phyloP scores from a whole-genome alignment of 2,113 vertebrate genomes.

The Marcusenius ussheri region DNA sequence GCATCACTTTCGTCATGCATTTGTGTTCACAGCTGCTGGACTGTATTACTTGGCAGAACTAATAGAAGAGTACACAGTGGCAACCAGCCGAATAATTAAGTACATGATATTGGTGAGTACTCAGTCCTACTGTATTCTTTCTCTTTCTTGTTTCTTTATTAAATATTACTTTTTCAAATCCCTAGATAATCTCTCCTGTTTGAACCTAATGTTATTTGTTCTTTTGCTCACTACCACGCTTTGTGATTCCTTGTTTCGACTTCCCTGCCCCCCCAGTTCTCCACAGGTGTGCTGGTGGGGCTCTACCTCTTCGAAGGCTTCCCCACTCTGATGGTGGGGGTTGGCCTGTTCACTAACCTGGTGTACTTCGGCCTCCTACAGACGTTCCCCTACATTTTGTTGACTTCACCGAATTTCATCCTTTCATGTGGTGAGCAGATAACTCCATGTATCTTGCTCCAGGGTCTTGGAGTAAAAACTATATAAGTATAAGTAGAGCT shows the following conservation, averaged over 20 bases:
- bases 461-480: neutral
- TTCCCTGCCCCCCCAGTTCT: conserved; percentile 65
- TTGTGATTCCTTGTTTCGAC: neutral
- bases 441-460: neutral
- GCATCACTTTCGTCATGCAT: neutral
- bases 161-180: neutral
- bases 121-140: neutral
- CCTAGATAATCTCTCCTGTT: neutral
- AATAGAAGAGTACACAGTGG: conserved; percentile 91
- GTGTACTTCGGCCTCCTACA: conserved; percentile 89
- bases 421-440: conserved; percentile 78
- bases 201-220: neutral
- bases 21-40: conserved; percentile 69
- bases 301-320: conserved; percentile 87
- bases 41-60: conserved; percentile 92
- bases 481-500: no score
- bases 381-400: conserved; percentile 89
- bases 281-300: conserved; percentile 75
- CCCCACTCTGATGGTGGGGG: conserved; percentile 73
- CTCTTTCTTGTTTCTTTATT: neutral
- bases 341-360: conserved; percentile 91
- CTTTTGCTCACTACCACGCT: neutral
- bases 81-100: conserved; percentile 89
- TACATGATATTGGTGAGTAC: conserved; percentile 92
- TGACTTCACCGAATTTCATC: conserved; percentile 92